Conservation (phyloP, 2,797 vertebrate genomes). For the Coilia nasus region DNA sequence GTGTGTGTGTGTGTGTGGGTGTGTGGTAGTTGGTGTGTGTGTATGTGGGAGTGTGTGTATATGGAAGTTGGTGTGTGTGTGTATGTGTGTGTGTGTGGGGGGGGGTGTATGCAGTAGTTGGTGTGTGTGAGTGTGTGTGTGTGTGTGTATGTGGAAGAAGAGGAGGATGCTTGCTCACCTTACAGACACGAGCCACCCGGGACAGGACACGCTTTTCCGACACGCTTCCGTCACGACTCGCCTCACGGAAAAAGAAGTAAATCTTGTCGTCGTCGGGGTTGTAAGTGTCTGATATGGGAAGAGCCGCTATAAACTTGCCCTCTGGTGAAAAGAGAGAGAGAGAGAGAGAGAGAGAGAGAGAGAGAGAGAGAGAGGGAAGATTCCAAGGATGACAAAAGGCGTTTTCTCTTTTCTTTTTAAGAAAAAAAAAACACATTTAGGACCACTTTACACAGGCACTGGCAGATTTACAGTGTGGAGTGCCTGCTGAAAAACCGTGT, state of each 20-base stretch:
- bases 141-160: not conserved
- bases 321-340: conserved; percentile 74
- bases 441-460: not conserved
- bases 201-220: conserved; percentile 91
- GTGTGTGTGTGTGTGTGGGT: no score
- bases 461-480: conserved; percentile 46
- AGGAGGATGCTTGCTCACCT: conserved; percentile 74
- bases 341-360: not conserved
- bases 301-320: conserved; percentile 92
- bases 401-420: not conserved
- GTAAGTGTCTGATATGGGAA: conserved; percentile 93
- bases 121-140: not conserved
- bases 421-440: not conserved
- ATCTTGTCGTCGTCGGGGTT: conserved; percentile 98
- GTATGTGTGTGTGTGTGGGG: no score
- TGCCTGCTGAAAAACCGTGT: not conserved
- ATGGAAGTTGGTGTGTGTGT: no score
- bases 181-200: conserved; percentile 95
- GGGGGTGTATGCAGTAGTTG: no score
- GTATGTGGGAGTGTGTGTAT: not conserved
- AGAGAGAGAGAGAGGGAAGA: not conserved
- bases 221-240: conserved; percentile 85
- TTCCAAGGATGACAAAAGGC: not conserved
- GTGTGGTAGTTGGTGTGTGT: no score
- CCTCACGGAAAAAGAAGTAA: conserved; percentile 98